phyloP scores from a whole-genome alignment of 2,797 vertebrate species.

The Intellagama lesueurii region DNA sequence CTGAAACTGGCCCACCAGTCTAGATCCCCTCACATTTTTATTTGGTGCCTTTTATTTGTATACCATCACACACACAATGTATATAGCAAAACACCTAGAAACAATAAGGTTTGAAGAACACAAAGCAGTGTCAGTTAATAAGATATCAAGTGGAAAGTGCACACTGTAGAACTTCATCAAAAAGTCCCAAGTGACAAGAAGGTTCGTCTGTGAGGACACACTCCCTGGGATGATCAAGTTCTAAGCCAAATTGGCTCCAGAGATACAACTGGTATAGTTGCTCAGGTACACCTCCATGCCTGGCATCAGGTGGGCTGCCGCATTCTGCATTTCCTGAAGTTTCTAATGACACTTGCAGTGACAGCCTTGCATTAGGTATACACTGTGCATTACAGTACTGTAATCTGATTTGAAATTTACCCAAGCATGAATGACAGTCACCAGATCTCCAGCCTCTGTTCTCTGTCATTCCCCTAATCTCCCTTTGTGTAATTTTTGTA shows the following conservation, averaged over 20 bases:
- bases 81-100: too few relatives aligned
- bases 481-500: too few relatives aligned
- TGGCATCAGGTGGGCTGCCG: not conserved
- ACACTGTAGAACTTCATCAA: not conserved
- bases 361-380: not conserved
- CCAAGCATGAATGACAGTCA: not conserved
- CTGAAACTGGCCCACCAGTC: too few relatives aligned
- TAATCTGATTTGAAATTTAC: not conserved
- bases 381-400: not conserved
- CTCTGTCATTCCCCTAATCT: too few relatives aligned
- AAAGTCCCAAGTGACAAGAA: not conserved
- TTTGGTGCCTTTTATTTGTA: too few relatives aligned
- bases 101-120: too few relatives aligned
- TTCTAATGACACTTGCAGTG: not conserved
- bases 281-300: not conserved
- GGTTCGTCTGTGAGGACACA: not conserved
- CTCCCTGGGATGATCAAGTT: not conserved
- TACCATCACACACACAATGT: too few relatives aligned
- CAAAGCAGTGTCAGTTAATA: too few relatives aligned
- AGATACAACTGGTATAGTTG: not conserved
- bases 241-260: not conserved
- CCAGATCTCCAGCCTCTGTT: too few relatives aligned
- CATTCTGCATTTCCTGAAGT: not conserved
- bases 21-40: too few relatives aligned
- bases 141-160: too few relatives aligned